A percentile compares a stretch with the other conserved stretches of the same genome.
phyloP scores from a whole-genome alignment of 2,888 invertebrate genomes.

The Orthosia incerta region DNA sequence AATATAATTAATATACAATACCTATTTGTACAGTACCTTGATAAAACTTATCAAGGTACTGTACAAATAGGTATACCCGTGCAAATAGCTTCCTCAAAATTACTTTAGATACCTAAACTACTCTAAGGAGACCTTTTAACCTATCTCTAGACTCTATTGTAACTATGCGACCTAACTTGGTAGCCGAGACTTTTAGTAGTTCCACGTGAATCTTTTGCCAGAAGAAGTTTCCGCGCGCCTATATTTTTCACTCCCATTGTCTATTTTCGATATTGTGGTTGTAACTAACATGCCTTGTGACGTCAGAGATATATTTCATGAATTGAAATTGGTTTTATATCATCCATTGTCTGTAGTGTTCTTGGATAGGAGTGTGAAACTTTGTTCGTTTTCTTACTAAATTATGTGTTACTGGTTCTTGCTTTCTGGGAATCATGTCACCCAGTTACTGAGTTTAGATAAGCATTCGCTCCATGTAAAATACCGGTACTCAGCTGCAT shows the following conservation, averaged over 20 bases:
- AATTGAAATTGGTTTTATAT: slow-evolving; percentile 22
- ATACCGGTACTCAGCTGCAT: too few species aligned
- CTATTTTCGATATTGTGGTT: slow-evolving; percentile 22
- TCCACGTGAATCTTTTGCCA: not conserved
- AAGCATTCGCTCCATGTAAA: too few species aligned
- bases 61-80: too few species aligned
- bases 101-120: too few species aligned
- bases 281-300: slow-evolving; percentile 16
- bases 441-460: too few species aligned
- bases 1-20: too few species aligned
- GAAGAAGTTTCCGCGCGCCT: not conserved
- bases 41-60: too few species aligned
- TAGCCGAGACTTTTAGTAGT: slow-evolving; percentile 23
- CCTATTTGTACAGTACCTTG: too few species aligned
- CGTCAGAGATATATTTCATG: slow-evolving; percentile 11
- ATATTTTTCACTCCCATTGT: slow-evolving; percentile 25
- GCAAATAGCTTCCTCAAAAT: too few species aligned
- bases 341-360: slow-evolving; percentile 10
- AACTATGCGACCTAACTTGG: slow-evolving; percentile 11
- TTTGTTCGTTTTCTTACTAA: slow-evolving; percentile 5
- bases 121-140: too few species aligned
- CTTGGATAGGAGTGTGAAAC: not conserved
- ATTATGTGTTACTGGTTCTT: not conserved
- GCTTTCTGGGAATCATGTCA: too few species aligned
- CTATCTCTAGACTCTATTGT: not conserved